Conservation (phyloP, 2,797 vertebrate species). For the Coregonus ussuriensis region DNA sequence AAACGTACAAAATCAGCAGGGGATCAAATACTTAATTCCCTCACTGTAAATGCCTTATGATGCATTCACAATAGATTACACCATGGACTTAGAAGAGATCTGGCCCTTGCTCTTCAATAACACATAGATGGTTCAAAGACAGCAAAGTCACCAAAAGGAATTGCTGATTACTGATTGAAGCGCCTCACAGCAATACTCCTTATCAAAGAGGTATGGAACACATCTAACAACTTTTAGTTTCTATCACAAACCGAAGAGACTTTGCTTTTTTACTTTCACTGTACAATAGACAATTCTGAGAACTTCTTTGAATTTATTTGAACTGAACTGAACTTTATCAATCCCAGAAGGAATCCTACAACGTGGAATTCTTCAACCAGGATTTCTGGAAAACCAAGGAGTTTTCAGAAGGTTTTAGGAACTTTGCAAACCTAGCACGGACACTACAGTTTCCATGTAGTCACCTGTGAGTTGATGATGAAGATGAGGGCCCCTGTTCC, state of each 20-base stretch:
- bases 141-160: conserved; percentile 12
- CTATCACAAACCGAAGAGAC: not conserved
- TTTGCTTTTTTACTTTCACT: not conserved
- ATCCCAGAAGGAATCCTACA: not conserved
- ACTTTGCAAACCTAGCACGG: not conserved
- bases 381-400: not conserved
- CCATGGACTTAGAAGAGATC: not conserved
- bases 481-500: conserved; percentile 89
- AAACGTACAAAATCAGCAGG: too few species aligned
- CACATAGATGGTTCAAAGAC: not conserved
- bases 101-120: not conserved
- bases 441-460: not conserved
- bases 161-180: conserved; percentile 14
- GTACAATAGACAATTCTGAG: not conserved
- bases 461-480: conserved; percentile 89
- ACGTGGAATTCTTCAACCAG: not conserved
- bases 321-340: not conserved
- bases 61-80: conserved; percentile 6
- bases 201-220: conserved; percentile 16
- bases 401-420: not conserved
- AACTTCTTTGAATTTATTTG: not conserved
- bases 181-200: conserved; percentile 2
- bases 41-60: not conserved
- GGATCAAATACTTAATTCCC: too few species aligned
- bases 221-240: not conserved